Evolutionary conservation across 2,797 vertebrate species (phyloP).

Genomic region (Loris lydekkerianus): DNA sequence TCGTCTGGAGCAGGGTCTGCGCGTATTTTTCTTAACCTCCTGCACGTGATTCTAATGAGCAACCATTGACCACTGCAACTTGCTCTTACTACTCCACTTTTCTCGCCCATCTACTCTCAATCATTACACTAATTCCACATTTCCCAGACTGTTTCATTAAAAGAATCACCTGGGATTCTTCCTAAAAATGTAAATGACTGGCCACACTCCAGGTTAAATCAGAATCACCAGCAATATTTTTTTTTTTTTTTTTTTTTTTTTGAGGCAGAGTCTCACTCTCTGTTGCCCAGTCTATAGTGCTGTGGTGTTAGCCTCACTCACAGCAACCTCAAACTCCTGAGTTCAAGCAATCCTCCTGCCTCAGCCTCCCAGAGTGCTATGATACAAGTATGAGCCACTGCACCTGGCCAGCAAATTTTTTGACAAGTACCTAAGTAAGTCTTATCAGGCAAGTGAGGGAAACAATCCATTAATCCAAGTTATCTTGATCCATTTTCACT

Average conservation of each 20-base stretch:
- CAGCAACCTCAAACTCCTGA: too few species aligned
- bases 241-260: background rate
- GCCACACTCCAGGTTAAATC: background rate
- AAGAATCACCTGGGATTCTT: background rate
- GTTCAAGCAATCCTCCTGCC: too few species aligned
- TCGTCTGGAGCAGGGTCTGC: background rate
- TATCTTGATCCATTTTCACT: background rate
- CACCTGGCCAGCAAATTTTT: background rate
- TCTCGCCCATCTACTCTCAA: background rate
- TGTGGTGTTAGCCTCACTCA: too few species aligned
- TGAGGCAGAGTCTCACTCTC: too few species aligned
- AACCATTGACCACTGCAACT: background rate
- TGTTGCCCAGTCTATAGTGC: too few species aligned
- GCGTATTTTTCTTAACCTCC: background rate
- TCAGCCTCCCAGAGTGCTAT: too few species aligned
- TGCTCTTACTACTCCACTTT: background rate
- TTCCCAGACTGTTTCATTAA: background rate
- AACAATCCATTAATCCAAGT: background rate
- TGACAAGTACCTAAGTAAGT: background rate
- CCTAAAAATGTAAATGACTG: conserved; percentile 39
- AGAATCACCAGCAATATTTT: background rate
- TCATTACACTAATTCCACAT: background rate
- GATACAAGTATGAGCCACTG: too few species aligned
- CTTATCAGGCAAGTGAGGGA: background rate
- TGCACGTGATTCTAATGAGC: background rate